Evolutionary conservation across 1,140 invertebrate genomes (phyloP).

Genomic region (Macrobrachium rosenbergii): DNA sequence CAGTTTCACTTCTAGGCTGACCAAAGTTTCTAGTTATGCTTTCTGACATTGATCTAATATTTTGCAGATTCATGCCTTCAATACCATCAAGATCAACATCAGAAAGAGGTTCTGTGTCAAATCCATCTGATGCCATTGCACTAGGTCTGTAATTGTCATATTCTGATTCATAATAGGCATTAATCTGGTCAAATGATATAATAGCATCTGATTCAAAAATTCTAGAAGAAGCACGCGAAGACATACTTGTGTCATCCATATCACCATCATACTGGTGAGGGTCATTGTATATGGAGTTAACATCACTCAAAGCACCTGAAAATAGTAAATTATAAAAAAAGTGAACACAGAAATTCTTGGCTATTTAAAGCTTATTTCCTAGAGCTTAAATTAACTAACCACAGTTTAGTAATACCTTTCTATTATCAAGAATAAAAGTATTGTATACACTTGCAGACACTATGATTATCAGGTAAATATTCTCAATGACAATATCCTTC

Average conservation of each 20-base stretch:
- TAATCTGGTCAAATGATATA: conserved; percentile 82
- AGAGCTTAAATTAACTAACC: neutral
- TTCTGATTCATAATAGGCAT: conserved; percentile 87
- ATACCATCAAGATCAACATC: conserved; percentile 70
- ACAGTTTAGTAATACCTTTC: no score
- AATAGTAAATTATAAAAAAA: conserved; percentile 42
- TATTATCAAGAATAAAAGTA: no score
- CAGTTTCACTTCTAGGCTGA: conserved; percentile 72
- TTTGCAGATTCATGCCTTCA: conserved; percentile 81
- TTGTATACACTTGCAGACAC: no score
- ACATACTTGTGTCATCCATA: conserved; percentile 81
- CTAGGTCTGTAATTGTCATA: conserved; percentile 76
- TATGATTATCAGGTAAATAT: no score
- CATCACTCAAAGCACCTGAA: conserved; percentile 82
- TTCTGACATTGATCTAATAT: conserved; percentile 81
- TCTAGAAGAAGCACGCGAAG: conserved; percentile 82
- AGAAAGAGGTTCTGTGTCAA: conserved; percentile 70
- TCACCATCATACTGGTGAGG: conserved; percentile 74
- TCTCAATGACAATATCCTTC: no score
- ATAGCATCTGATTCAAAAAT: conserved; percentile 82
- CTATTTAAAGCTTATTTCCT: neutral
- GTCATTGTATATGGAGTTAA: conserved; percentile 85
- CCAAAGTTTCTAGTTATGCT: conserved; percentile 83
- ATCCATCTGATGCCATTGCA: conserved; percentile 70
- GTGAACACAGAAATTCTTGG: neutral